These are phyloP conservation scores for Macheiramphus alcinus DNA, from an alignment of 2,113 vertebrate genomes.

Conservation along the genomic window DNA sequence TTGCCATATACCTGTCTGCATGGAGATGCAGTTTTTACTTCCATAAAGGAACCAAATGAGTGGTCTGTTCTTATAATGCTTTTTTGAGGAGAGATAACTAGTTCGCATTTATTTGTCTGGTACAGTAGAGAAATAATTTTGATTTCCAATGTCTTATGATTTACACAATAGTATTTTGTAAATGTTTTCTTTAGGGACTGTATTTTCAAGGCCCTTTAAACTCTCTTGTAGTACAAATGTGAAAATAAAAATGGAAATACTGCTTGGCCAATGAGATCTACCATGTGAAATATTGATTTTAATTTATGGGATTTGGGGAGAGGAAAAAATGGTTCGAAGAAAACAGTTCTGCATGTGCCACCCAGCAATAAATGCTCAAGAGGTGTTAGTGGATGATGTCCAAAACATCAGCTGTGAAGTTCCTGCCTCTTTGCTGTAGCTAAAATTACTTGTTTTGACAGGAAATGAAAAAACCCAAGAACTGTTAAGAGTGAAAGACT, in stretches of 20 bases:
- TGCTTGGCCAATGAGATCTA: background rate
- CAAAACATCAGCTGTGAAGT: background rate
- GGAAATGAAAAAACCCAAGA: background rate
- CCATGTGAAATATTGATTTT: background rate
- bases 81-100: background rate
- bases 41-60: background rate
- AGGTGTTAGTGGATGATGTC: background rate
- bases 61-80: background rate
- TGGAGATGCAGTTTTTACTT: background rate
- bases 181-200: background rate
- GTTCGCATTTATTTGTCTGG: background rate
- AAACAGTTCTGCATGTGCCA: background rate
- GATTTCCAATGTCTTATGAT: background rate
- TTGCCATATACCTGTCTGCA: background rate
- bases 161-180: background rate
- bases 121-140: background rate
- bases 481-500: background rate
- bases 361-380: background rate
- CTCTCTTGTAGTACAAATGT: background rate
- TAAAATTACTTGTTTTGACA: conserved; percentile 13
- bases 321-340: background rate
- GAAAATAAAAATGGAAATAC: background rate
- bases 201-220: background rate
- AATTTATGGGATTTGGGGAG: background rate
- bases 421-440: background rate